Percentiles rank a stretch among this genome's conserved stretches.
phyloP scores from a whole-genome alignment of 2,888 invertebrate species.

The Orthosia cruda region DNA sequence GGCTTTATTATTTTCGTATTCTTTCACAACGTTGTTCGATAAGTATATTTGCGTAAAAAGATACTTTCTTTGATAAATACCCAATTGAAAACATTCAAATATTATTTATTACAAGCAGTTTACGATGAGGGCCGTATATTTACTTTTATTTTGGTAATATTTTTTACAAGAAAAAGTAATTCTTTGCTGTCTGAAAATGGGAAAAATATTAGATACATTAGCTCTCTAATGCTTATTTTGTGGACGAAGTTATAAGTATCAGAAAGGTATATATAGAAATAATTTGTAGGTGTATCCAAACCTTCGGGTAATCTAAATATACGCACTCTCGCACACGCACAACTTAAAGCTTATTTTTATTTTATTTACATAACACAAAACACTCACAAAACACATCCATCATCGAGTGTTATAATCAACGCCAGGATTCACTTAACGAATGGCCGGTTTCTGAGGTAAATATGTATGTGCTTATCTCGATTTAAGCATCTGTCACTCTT shows the following conservation, averaged over 20 bases:
- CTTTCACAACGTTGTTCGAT: not conserved
- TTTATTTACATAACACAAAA: not conserved
- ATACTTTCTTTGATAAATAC: conserved; percentile 3
- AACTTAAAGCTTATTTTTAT: not conserved
- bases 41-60: not conserved
- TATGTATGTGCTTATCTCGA: too few relatives aligned
- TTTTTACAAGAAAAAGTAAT: not conserved
- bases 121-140: not conserved
- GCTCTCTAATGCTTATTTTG: not conserved
- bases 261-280: not conserved
- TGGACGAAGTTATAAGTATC: too few relatives aligned
- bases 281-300: not conserved
- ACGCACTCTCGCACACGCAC: too few relatives aligned
- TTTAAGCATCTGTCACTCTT: too few relatives aligned
- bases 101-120: conserved; percentile 8
- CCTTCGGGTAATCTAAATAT: not conserved
- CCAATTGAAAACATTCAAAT: conserved; percentile 18
- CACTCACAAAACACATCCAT: not conserved
- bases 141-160: conserved; percentile 9
- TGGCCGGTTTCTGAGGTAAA: too few relatives aligned
- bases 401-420: not conserved
- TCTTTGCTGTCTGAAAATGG: not conserved
- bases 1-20: not conserved
- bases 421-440: not conserved
- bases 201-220: not conserved